Base-by-base conservation (phyloP, 2,797 vertebrate species). In the Leptoclinus maculatus region DNA sequence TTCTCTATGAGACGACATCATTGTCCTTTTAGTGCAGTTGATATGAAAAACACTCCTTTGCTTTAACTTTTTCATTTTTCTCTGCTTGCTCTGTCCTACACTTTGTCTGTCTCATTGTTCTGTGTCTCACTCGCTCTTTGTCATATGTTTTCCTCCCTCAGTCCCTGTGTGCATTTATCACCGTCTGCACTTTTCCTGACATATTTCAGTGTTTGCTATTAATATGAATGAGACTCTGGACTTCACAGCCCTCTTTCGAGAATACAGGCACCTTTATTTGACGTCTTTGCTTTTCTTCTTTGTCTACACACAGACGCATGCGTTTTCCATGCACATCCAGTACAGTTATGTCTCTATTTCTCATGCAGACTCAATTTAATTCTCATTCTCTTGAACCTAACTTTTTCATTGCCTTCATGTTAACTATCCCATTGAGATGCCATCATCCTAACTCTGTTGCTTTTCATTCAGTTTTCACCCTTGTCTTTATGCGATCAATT, bases 181-280 rank as follows among this genome's bases (percentile, higher is more conserved):
- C 76, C 4, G 25, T 63, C 27, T 57, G 56, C 36, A 59, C 57
- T 73, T 63, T 64, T 21, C 8, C 65, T 59, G 49, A 71, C 70
- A 60, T 23, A 65, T 78, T 83, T 82, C 32, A 71, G 47, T 84
- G 62, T 71, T 75, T 76, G 21, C 27, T 78, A 76, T 85, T 72
- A 74, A 87, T 80, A 87, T 85, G 77, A 86, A 84, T 66, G 57
- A 82, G 53, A 23, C 65, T 70, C 17, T 51, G 53, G 66, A 38
- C 60, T 67, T 59, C 38, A 57, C 63, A 68, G 57, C 39, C 3
- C 21, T 80, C 60, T 80, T 76, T 53, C 43, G 69, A 82, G 80
- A 87, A 70, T 87, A 78, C 71, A 51, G 53, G 69, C 69, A 64
- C 51, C 51, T 64, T 45, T 3, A 7, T 79, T 66, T 47, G 41